Conservation (phyloP, 2,797 vertebrate genomes). For the Streptopelia turtur region DNA sequence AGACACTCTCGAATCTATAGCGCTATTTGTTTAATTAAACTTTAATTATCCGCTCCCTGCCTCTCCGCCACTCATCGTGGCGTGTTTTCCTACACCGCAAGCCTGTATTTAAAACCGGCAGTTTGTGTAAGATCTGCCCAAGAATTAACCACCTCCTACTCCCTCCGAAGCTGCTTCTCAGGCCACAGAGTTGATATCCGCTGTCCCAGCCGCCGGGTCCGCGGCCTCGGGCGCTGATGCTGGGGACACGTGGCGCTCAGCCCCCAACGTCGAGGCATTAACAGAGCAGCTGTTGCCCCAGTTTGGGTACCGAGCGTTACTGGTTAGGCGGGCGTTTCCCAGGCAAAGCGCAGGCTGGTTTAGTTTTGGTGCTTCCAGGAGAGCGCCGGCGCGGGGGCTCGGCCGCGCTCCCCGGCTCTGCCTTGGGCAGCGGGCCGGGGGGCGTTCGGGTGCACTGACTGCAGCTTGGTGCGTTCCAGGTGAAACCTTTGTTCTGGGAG, state of each 20-base stretch:
- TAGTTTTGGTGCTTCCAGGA: not conserved
- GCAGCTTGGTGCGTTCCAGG: conserved; percentile 76
- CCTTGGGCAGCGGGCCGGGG: not conserved
- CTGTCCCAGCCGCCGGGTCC: accelerated
- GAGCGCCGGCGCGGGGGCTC: accelerated
- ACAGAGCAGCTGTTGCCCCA: not conserved
- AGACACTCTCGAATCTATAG: not conserved
- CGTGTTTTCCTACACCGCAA: not conserved
- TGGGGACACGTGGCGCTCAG: accelerated
- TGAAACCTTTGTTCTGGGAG: conserved; percentile 86
- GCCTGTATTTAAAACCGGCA: not conserved
- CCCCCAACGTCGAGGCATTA: accelerated
- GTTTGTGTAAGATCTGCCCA: not conserved
- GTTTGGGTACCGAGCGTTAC: accelerated
- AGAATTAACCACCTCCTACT: not conserved
- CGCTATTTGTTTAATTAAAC: conserved; percentile 47
- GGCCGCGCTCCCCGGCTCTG: not conserved
- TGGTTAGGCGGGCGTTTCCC: not conserved
- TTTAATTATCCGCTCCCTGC: conserved; percentile 43
- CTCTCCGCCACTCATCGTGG: not conserved
- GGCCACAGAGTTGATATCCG: too few relatives aligned
- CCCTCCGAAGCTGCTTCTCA: accelerated
- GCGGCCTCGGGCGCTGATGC: accelerated
- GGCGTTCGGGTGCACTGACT: conserved; percentile 36
- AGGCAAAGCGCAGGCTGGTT: not conserved